These are phyloP conservation scores for Himalopsyche japonica DNA, from an alignment of 2,888 invertebrate species.

Conservation along the genomic window DNA sequence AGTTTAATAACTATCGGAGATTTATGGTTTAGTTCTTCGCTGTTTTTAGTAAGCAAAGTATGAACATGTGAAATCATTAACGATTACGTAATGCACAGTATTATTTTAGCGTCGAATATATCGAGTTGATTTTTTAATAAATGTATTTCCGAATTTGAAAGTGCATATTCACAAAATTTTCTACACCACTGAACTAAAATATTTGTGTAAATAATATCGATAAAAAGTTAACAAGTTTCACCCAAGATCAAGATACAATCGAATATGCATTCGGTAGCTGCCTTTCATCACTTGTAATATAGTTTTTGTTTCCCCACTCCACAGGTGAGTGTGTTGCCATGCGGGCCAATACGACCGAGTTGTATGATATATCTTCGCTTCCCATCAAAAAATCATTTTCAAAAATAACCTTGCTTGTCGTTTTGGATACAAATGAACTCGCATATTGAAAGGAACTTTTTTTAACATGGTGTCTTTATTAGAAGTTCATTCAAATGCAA, in stretches of 20 bases:
- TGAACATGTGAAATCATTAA: too few species aligned
- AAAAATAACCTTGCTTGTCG: not conserved
- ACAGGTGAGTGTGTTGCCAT: slow-evolving; percentile 21
- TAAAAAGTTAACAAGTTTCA: slow-evolving; percentile 31
- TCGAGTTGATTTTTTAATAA: too few species aligned
- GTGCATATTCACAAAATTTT: not conserved
- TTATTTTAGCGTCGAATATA: too few species aligned
- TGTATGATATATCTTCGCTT: not conserved
- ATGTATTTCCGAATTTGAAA: too few species aligned
- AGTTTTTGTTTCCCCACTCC: slow-evolving; percentile 22
- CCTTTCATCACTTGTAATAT: slow-evolving; percentile 29
- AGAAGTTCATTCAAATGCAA: not conserved
- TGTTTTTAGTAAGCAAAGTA: too few species aligned
- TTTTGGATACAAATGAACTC: not conserved
- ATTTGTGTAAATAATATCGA: slow-evolving; percentile 13
- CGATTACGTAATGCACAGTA: too few species aligned
- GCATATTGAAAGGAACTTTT: not conserved
- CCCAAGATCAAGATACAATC: slow-evolving; percentile 33
- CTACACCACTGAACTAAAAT: not conserved
- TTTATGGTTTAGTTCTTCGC: too few species aligned
- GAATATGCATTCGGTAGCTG: slow-evolving; percentile 39
- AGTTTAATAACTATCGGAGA: too few species aligned
- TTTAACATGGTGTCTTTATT: not conserved
- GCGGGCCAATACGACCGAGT: not conserved
- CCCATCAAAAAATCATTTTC: not conserved